These are phyloP conservation scores for Hydrotaea diabolus DNA, from an alignment of 2,888 invertebrate genomes.

Conservation along the genomic window DNA sequence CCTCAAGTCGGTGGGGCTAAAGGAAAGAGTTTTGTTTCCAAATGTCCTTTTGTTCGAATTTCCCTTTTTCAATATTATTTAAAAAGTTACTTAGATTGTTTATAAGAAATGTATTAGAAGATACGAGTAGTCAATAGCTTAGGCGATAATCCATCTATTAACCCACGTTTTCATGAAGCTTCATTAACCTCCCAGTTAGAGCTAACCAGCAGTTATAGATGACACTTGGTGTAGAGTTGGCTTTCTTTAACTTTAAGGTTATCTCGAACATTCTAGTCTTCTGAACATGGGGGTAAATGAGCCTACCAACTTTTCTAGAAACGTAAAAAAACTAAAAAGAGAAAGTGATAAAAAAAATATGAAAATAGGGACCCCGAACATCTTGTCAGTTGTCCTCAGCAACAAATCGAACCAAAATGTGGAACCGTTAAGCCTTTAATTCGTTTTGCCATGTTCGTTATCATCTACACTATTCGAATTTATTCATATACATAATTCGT, in stretches of 20 bases:
- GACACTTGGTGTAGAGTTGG: no score
- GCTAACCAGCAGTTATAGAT: no score
- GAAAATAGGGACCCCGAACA: background rate
- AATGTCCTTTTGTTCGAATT: no score
- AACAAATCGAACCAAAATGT: constrained; percentile 87
- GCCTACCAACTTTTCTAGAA: background rate
- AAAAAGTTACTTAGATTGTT: background rate
- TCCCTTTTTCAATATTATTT: background rate
- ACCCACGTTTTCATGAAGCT: no score
- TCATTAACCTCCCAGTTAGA: no score
- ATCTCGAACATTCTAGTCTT: no score
- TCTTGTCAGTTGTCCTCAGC: background rate
- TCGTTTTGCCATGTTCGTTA: constrained; percentile 36
- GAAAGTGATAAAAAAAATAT: background rate
- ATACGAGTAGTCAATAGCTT: background rate
- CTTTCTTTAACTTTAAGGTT: no score
- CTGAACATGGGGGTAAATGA: no score
- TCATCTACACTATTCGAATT: background rate
- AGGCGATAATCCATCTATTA: background rate
- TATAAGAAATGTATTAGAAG: background rate
- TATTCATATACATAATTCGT: constrained; percentile 11
- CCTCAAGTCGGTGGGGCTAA: background rate
- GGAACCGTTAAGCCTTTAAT: constrained; percentile 72
- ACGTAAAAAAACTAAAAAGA: background rate
- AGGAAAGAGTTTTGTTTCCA: no score